These are phyloP conservation scores for Scelioninae gen. 1 DNA, from an alignment of 2,888 invertebrate genomes.

Conservation along the genomic window DNA sequence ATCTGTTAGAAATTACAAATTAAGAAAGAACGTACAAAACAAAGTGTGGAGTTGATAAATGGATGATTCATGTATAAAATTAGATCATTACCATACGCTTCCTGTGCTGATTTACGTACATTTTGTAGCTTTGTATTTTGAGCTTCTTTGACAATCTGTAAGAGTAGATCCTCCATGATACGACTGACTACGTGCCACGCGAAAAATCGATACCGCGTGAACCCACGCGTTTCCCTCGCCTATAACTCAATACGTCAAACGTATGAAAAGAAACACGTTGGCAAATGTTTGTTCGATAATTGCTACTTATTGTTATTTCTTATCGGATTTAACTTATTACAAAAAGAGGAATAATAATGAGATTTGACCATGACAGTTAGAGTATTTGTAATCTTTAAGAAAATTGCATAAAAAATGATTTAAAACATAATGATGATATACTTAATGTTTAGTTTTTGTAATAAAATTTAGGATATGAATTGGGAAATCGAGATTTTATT, in stretches of 20 bases:
- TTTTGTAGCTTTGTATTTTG: slow-evolving; percentile 90
- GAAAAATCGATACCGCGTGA: slow-evolving; percentile 81
- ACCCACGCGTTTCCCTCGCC: slow-evolving; percentile 71
- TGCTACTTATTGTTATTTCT: not conserved
- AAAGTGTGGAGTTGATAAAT: slow-evolving; percentile 21
- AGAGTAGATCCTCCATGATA: slow-evolving; percentile 94
- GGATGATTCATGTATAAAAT: not conserved
- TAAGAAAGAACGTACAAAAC: not conserved
- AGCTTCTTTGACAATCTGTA: slow-evolving; percentile 93
- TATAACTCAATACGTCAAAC: slow-evolving; percentile 31
- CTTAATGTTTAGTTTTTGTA: too few relatives aligned
- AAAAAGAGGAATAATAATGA: too few relatives aligned
- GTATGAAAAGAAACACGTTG: not conserved
- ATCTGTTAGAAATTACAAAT: slow-evolving; percentile 85
- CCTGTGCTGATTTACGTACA: slow-evolving; percentile 92
- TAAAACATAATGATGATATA: too few relatives aligned
- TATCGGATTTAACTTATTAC: not conserved
- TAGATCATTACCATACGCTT: slow-evolving; percentile 90
- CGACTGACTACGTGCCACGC: slow-evolving; percentile 77
- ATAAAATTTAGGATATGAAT: too few relatives aligned
- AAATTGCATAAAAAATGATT: too few relatives aligned
- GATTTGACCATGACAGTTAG: too few relatives aligned
- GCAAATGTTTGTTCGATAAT: slow-evolving; percentile 43
- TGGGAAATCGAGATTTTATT: too few relatives aligned
- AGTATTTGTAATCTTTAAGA: too few relatives aligned